Percentiles rank a stretch among this genome's conserved stretches.
Evolutionary conservation across 2,113 vertebrate species (phyloP).

Genomic region (Paramisgurnus dabryanus): DNA sequence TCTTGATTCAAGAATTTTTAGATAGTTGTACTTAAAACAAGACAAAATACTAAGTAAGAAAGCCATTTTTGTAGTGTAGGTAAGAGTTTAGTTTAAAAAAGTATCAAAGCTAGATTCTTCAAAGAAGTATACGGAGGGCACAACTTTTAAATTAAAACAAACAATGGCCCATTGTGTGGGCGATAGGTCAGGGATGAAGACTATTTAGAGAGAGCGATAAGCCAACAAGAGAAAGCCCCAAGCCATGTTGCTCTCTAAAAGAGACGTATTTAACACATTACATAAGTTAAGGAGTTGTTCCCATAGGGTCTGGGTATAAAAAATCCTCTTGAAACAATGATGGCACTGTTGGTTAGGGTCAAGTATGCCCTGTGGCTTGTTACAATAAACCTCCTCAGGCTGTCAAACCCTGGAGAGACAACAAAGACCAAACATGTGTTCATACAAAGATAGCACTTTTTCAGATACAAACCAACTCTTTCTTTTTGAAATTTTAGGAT

Average conservation of each 20-base stretch:
- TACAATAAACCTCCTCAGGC: constrained; percentile 47
- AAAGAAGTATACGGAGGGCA: neutral
- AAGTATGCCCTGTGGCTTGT: constrained; percentile 38
- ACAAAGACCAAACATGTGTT: constrained; percentile 30
- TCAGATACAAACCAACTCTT: neutral
- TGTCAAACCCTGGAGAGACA: constrained; percentile 33
- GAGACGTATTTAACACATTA: constrained; percentile 60
- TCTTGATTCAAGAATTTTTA: too few relatives aligned
- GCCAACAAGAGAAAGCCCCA: constrained; percentile 31
- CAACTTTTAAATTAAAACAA: neutral
- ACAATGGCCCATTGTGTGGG: constrained; percentile 19
- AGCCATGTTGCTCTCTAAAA: constrained; percentile 43
- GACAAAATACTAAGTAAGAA: too few relatives aligned
- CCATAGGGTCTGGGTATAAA: constrained; percentile 41
- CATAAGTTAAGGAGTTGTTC: constrained; percentile 50
- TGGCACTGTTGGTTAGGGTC: constrained; percentile 51
- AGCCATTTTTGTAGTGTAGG: too few relatives aligned
- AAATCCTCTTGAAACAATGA: constrained; percentile 49
- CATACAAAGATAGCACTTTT: constrained; percentile 32
- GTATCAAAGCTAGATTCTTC: neutral
- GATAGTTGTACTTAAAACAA: too few relatives aligned
- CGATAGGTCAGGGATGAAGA: constrained; percentile 51
- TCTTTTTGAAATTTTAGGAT: neutral
- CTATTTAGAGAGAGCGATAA: neutral
- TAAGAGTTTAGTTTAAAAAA: neutral